A percentile compares a stretch with the other conserved stretches of the same genome.
phyloP scores from a whole-genome alignment of 2,888 invertebrate species.

The Silvanus unidentatus region DNA sequence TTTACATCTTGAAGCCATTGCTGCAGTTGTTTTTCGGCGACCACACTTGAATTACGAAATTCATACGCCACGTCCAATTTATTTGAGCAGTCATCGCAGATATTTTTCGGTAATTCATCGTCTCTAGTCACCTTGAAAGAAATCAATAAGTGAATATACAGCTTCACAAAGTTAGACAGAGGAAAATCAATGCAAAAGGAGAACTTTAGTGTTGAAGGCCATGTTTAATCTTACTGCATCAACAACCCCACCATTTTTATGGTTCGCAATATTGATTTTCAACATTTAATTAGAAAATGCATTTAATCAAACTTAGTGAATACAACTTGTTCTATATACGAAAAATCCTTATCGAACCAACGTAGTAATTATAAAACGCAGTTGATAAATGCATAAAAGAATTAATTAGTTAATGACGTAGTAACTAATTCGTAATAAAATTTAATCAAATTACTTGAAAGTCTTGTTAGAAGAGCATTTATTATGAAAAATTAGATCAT shows the following conservation, averaged over 20 bases:
- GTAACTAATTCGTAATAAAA: no score
- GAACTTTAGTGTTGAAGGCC: slow-evolving; percentile 11
- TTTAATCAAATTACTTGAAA: no score
- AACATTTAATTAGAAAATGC: background rate
- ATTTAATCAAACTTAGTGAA: no score
- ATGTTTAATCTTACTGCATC: slow-evolving; percentile 2
- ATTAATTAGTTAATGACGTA: no score
- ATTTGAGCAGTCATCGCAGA: slow-evolving; percentile 65
- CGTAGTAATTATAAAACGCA: no score
- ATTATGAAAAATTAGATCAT: no score
- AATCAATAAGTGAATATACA: background rate
- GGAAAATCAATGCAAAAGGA: slow-evolving; percentile 4
- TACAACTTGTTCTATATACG: no score
- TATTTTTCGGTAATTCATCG: slow-evolving; percentile 64
- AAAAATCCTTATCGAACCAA: no score
- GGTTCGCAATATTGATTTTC: slow-evolving; percentile 29
- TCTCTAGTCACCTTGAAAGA: slow-evolving; percentile 56
- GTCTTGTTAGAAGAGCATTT: no score
- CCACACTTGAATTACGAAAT: slow-evolving; percentile 64
- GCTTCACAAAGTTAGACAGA: no score
- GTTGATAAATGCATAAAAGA: no score
- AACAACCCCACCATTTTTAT: slow-evolving; percentile 7
- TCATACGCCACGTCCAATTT: slow-evolving; percentile 67
- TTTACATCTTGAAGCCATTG: slow-evolving; percentile 35
- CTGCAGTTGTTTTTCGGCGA: slow-evolving; percentile 53